Evolutionary conservation across 2,113 vertebrate genomes (phyloP).

Genomic region (Peromyscus californicus): DNA sequence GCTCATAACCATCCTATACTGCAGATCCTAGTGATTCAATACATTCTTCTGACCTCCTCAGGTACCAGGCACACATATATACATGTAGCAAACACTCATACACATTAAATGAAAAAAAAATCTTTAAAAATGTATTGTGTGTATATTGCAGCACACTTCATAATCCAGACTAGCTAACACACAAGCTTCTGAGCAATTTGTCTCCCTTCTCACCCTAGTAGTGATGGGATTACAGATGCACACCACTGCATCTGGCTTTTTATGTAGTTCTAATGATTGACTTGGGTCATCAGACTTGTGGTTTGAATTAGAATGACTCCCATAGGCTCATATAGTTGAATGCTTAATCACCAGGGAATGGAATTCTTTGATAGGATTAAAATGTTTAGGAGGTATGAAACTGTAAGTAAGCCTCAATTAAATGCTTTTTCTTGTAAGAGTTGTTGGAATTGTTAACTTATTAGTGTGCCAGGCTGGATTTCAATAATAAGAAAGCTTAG

Average conservation of each 20-base stretch:
- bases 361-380: neutral
- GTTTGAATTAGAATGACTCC: neutral
- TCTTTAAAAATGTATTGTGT: neutral
- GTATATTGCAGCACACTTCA: neutral
- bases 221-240: neutral
- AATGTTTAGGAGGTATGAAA: neutral
- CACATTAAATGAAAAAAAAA: neutral
- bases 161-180: neutral
- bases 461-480: neutral
- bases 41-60: neutral
- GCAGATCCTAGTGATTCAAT: neutral
- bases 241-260: neutral
- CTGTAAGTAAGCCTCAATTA: neutral
- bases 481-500: neutral
- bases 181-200: neutral
- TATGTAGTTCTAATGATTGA: neutral
- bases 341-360: neutral
- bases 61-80: neutral
- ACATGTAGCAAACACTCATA: neutral
- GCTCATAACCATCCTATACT: neutral
- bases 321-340: neutral
- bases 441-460: neutral
- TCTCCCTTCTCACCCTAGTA: neutral
- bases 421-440: neutral
- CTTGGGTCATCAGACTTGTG: neutral